Evolutionary conservation across 2,888 invertebrate species (phyloP).

Genomic region (Pollenia angustigena): DNA sequence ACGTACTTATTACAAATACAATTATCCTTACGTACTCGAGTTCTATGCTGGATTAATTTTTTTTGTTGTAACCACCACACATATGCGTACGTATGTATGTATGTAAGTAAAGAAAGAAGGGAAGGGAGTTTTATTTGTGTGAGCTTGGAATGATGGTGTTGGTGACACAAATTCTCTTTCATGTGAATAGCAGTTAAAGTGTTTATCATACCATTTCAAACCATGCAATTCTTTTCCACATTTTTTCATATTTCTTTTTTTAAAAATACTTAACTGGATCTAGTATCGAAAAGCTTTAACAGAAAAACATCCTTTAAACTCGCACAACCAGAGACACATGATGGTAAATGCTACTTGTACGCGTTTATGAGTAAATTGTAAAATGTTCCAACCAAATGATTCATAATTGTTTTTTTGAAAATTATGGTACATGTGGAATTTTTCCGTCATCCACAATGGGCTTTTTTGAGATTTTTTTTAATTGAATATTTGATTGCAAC

Average conservation of each 20-base stretch:
- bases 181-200: slow-evolving; percentile 58
- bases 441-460: not conserved
- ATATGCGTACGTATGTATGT: not conserved
- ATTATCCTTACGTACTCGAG: slow-evolving; percentile 43
- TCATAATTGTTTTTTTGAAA: slow-evolving; percentile 51
- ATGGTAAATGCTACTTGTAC: slow-evolving; percentile 48
- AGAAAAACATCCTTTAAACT: slow-evolving; percentile 41
- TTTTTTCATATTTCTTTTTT: slow-evolving; percentile 29
- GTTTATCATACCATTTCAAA: slow-evolving; percentile 51
- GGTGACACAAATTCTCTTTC: slow-evolving; percentile 73
- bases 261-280: slow-evolving; percentile 28
- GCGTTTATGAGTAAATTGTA: slow-evolving; percentile 60
- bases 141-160: slow-evolving; percentile 27
- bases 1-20: slow-evolving; percentile 60
- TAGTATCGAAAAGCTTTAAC: slow-evolving; percentile 39
- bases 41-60: not conserved
- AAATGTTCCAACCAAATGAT: slow-evolving; percentile 59
- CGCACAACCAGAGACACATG: not conserved
- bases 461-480: not conserved
- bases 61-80: slow-evolving; percentile 26
- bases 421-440: slow-evolving; percentile 39
- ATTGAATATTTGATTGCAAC: too few species aligned
- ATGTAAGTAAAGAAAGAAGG: not conserved
- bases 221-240: slow-evolving; percentile 17
- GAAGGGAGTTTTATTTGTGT: not conserved